Conservation (phyloP, 2,888 invertebrate genomes). For the Synanthedon formicaeformis region DNA sequence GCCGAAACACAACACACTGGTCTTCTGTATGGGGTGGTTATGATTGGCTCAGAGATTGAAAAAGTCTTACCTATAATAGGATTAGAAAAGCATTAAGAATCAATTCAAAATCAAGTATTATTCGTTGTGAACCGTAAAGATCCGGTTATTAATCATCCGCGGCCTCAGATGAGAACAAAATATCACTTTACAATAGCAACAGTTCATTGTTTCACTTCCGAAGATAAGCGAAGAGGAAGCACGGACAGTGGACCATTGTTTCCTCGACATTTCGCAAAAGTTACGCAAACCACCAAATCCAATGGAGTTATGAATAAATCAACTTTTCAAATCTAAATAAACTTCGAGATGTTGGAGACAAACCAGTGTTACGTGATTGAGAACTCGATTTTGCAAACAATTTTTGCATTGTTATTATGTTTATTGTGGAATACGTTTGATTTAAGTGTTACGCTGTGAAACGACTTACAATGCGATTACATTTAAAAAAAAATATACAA, state of each 20-base stretch:
- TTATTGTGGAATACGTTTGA: neutral
- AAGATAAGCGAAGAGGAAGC: conserved; percentile 47
- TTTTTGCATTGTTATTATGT: neutral
- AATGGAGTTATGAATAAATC: conserved; percentile 16
- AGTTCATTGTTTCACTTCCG: conserved; percentile 45
- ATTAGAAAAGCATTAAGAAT: too few relatives aligned
- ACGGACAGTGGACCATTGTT: conserved; percentile 48
- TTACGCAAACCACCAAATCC: conserved; percentile 30
- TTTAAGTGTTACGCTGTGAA: too few relatives aligned
- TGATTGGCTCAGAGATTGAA: too few relatives aligned
- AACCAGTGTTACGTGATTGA: neutral
- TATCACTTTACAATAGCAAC: conserved; percentile 32
- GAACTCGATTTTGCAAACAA: neutral
- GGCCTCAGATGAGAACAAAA: conserved; percentile 17
- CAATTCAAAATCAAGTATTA: too few relatives aligned
- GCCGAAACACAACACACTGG: too few relatives aligned
- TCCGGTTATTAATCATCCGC: neutral
- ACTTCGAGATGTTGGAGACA: neutral
- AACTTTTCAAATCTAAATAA: neutral
- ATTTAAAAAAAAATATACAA: too few relatives aligned
- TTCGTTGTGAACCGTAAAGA: too few relatives aligned
- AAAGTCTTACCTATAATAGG: too few relatives aligned
- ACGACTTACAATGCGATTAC: too few relatives aligned
- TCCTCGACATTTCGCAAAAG: conserved; percentile 37
- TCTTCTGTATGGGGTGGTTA: too few relatives aligned